phyloP scores from a whole-genome alignment of 2,888 invertebrate genomes.

The Cantharis rustica region DNA sequence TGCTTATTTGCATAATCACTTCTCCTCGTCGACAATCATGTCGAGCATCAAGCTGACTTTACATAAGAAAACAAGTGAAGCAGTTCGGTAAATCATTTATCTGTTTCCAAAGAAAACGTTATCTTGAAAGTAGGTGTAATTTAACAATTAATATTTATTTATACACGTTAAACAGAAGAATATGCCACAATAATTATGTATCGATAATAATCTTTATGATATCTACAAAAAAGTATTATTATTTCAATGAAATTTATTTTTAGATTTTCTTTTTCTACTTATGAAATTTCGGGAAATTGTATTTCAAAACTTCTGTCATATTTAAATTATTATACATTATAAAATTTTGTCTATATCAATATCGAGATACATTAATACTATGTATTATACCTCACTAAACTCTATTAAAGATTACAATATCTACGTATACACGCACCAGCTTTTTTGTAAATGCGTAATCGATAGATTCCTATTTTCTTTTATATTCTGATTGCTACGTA shows the following conservation, averaged over 20 bases:
- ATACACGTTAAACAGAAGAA: neutral
- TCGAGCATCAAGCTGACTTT: constrained; percentile 13
- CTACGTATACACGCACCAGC: no score
- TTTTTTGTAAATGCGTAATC: no score
- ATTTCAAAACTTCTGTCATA: neutral
- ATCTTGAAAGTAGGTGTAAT: neutral
- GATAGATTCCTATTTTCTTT: no score
- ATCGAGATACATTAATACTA: no score
- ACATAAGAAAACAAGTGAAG: constrained; percentile 15
- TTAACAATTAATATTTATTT: neutral
- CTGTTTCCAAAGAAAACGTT: neutral
- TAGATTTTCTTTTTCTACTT: neutral
- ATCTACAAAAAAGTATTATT: no score
- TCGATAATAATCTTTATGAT: neutral
- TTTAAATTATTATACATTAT: no score
- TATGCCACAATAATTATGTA: neutral
- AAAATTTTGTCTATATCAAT: no score
- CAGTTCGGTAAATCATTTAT: neutral
- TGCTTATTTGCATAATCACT: constrained; percentile 29
- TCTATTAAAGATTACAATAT: no score
- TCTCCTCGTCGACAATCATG: constrained; percentile 23
- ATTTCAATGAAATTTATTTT: no score
- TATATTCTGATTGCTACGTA: no score
- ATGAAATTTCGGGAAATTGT: neutral
- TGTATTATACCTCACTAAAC: no score